These are phyloP conservation scores for Tachina lurida DNA, from an alignment of 2,888 invertebrate genomes.

Conservation along the genomic window DNA sequence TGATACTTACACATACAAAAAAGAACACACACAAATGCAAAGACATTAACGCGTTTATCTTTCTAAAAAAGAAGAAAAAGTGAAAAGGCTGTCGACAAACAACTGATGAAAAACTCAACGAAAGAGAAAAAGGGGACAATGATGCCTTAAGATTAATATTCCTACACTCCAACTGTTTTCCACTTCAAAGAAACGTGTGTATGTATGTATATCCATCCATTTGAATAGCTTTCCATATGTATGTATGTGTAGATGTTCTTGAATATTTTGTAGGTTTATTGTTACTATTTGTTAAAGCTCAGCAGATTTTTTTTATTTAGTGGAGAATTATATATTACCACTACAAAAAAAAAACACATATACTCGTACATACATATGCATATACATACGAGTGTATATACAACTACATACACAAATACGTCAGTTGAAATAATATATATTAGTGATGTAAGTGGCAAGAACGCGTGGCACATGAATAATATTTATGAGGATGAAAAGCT, in stretches of 20 bases:
- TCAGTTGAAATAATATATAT: conserved; percentile 22
- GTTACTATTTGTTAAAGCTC: conserved; percentile 74
- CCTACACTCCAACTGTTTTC: not conserved
- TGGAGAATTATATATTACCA: conserved; percentile 28
- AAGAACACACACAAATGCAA: not conserved
- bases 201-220: not conserved
- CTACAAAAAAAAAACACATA: conserved; percentile 17
- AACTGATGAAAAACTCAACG: conserved; percentile 23
- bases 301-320: conserved; percentile 58
- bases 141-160: conserved; percentile 32
- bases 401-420: conserved; percentile 18
- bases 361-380: no score
- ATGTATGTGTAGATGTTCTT: not conserved
- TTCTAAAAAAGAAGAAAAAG: conserved; percentile 2
- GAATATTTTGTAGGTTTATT: not conserved
- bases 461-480: conserved; percentile 77
- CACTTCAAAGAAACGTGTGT: conserved; percentile 39
- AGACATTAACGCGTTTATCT: conserved; percentile 56
- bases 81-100: conserved; percentile 40
- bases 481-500: conserved; percentile 82
- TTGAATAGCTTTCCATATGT: not conserved
- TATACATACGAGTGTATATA: not conserved
- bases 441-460: conserved; percentile 23
- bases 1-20: conserved; percentile 13
- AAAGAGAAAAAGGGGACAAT: conserved; percentile 21